phyloP scores from a whole-genome alignment of 1,140 invertebrate genomes.

The Solen grandis region DNA sequence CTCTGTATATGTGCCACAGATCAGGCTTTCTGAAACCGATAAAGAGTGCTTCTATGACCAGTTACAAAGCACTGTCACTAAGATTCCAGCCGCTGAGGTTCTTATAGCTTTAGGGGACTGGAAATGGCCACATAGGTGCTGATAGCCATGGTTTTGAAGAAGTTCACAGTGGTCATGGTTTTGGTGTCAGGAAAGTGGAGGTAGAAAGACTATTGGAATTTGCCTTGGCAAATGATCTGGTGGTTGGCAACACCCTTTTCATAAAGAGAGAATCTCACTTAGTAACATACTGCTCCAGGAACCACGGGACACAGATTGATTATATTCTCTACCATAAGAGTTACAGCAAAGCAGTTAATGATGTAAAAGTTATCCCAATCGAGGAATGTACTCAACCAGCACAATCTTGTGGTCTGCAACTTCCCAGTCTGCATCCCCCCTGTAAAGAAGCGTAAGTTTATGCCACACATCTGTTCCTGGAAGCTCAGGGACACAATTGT shows the following conservation, averaged over 20 bases:
- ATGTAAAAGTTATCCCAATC: no score
- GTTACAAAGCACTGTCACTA: neutral
- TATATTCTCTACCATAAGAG: no score
- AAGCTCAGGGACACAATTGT: constrained; percentile 24
- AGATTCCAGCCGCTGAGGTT: no score
- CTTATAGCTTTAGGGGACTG: constrained; percentile 17
- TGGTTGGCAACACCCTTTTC: constrained; percentile 21
- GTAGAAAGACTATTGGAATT: constrained; percentile 23
- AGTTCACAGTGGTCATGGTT: constrained; percentile 8
- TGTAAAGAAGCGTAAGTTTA: constrained; percentile 18
- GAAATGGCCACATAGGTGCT: constrained; percentile 27
- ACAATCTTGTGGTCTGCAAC: constrained; percentile 19
- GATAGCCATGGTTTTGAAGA: no score
- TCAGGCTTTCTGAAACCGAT: neutral
- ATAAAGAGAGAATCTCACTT: constrained; percentile 3
- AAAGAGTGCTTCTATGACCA: constrained; percentile 1
- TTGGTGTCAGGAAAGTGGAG: neutral
- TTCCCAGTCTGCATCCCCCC: neutral
- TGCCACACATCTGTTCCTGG: constrained; percentile 13
- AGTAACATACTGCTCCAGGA: no score
- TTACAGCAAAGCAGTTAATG: no score
- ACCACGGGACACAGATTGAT: no score
- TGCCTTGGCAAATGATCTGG: constrained; percentile 22
- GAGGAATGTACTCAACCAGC: constrained; percentile 23
- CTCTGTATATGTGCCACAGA: no score